Evolutionary conservation across 2,888 invertebrate species (phyloP).

Genomic region (Diarsia brunnea): DNA sequence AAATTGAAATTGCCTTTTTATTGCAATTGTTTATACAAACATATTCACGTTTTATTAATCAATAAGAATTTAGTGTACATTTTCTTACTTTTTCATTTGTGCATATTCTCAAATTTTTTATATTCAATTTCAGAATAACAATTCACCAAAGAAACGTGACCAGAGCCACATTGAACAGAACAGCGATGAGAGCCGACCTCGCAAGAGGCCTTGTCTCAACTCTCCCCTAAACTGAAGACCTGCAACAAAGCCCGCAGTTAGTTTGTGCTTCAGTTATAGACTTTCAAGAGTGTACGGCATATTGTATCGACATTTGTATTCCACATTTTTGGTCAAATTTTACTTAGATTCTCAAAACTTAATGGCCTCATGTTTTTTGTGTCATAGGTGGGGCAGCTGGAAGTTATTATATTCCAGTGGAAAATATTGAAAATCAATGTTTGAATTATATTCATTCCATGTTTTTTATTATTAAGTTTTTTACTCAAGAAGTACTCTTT

Average conservation of each 20-base stretch:
- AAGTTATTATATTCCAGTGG: slow-evolving; percentile 51
- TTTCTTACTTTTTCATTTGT: not conserved
- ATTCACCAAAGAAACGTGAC: slow-evolving; percentile 92
- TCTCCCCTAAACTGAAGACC: slow-evolving; percentile 82
- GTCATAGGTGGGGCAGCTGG: slow-evolving; percentile 41
- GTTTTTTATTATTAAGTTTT: slow-evolving; percentile 68
- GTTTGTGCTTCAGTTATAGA: slow-evolving; percentile 83
- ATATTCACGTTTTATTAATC: too few species aligned
- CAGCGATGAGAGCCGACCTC: slow-evolving; percentile 90
- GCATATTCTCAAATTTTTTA: not conserved
- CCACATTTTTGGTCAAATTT: slow-evolving; percentile 76
- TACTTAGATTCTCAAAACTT: slow-evolving; percentile 73
- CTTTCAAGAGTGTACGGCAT: slow-evolving; percentile 81
- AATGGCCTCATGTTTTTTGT: slow-evolving; percentile 74
- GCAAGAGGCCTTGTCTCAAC: slow-evolving; percentile 91
- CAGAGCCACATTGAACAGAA: slow-evolving; percentile 89
- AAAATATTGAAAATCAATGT: slow-evolving; percentile 56
- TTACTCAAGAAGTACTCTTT: slow-evolving; percentile 48
- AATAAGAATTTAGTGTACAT: not conserved
- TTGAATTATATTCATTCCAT: slow-evolving; percentile 75
- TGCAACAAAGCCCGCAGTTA: slow-evolving; percentile 65
- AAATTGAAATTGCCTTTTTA: not conserved
- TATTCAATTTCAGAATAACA: slow-evolving; percentile 85
- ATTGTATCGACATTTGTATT: slow-evolving; percentile 81
- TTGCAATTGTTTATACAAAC: not conserved